These are phyloP conservation scores for Lacerta viridis DNA, from an alignment of 2,797 vertebrate genomes.

Conservation along the genomic window DNA sequence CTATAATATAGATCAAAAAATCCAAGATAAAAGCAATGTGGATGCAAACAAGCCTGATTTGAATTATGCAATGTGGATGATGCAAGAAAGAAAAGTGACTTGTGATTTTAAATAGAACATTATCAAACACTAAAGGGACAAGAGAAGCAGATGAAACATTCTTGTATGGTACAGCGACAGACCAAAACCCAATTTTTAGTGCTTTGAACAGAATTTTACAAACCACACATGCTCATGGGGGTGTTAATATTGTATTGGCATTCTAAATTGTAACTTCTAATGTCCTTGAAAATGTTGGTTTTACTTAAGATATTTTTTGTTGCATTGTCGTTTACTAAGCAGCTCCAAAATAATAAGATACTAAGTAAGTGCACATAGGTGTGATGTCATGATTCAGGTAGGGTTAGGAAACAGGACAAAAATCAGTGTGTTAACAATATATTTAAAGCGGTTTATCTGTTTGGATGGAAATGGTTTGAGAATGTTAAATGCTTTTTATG, in stretches of 20 bases:
- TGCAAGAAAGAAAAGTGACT: not conserved
- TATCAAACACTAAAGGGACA: not conserved
- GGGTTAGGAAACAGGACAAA: not conserved
- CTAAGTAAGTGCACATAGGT: not conserved
- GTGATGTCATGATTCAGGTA: not conserved
- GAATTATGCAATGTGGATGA: not conserved
- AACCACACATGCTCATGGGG: not conserved
- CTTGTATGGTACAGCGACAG: not conserved
- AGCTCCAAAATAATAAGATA: not conserved
- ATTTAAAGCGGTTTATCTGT: not conserved
- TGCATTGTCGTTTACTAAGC: not conserved
- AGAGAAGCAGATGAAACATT: not conserved
- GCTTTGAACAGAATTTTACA: not conserved
- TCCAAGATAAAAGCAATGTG: conserved; percentile 8
- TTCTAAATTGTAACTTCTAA: conserved; percentile 1
- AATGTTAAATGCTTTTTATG: not conserved
- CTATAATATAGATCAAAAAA: conserved; percentile 13
- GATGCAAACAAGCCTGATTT: not conserved
- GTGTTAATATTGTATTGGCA: not conserved
- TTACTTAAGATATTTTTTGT: not conserved
- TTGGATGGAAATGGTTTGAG: not conserved
- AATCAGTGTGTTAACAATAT: not conserved
- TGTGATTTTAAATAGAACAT: not conserved
- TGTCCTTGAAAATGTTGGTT: not conserved
- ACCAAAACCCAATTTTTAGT: not conserved